A percentile compares a stretch with the other conserved stretches of the same genome.
phyloP scores from a whole-genome alignment of 30 jellyfish, hydroid and myxozoan genomes.

The Rhopilema esculentum region DNA sequence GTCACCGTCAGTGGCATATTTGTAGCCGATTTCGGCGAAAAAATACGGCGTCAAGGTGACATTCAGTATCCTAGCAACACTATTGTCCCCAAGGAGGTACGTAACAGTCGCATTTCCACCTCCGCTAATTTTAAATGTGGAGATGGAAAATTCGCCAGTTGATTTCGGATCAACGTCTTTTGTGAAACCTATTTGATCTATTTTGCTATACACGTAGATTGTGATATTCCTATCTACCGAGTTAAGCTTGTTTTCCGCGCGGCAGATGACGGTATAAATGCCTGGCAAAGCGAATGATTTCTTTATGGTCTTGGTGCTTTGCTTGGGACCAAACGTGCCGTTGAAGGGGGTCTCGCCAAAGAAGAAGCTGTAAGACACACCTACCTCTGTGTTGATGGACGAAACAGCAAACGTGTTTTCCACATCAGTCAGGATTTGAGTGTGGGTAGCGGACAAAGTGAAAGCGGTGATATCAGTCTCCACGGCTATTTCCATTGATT shows the following conservation, averaged over 20 bases:
- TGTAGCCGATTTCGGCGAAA: slow-evolving; percentile 26
- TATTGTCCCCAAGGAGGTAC: slow-evolving; percentile 59
- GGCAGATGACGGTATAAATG: slow-evolving; percentile 54
- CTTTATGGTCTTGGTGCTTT: slow-evolving; percentile 7
- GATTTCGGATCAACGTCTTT: slow-evolving; percentile 59
- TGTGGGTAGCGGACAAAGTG: slow-evolving; percentile 13
- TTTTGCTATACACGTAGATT: slow-evolving; percentile 22
- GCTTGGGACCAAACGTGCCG: slow-evolving; percentile 44
- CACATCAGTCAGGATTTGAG: background rate
- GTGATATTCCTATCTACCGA: slow-evolving; percentile 30
- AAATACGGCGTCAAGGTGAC: slow-evolving; percentile 33
- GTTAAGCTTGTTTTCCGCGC: slow-evolving; percentile 50
- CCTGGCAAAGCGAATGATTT: slow-evolving; percentile 48
- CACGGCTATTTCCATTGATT: slow-evolving; percentile 22
- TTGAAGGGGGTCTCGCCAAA: slow-evolving; percentile 58
- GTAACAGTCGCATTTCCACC: slow-evolving; percentile 45
- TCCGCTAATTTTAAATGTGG: slow-evolving; percentile 21
- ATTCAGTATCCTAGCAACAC: slow-evolving; percentile 18
- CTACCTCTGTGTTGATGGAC: slow-evolving; percentile 55
- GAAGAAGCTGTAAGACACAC: slow-evolving; percentile 40
- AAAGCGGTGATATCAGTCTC: slow-evolving; percentile 37
- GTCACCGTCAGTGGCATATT: slow-evolving; percentile 47
- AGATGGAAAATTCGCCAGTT: slow-evolving; percentile 53
- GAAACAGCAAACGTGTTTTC: slow-evolving; percentile 41
- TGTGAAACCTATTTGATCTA: slow-evolving; percentile 18